phyloP scores from a whole-genome alignment of 2,888 invertebrate genomes.

The Pristionchus exspectatus region DNA sequence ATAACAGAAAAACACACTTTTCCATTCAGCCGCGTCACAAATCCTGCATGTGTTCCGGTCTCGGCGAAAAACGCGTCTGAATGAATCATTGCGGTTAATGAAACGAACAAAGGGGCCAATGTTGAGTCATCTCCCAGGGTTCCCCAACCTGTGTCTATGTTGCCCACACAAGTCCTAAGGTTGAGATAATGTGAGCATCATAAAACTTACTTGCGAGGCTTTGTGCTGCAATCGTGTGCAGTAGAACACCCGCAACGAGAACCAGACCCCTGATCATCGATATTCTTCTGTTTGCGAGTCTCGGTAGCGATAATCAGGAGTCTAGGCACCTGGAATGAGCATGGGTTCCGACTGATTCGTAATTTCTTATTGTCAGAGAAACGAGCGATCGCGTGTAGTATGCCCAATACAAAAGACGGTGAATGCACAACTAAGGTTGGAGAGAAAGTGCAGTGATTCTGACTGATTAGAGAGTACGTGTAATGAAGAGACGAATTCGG shows the following conservation, averaged over 20 bases:
- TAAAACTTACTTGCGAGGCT: conserved; percentile 61
- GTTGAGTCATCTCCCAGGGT: not conserved
- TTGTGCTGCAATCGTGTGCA: conserved; percentile 54
- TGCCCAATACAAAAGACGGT: no score
- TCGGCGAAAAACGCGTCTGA: conserved; percentile 76
- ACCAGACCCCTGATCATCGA: conserved; percentile 21
- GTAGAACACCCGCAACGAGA: not conserved
- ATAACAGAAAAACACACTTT: conserved; percentile 57
- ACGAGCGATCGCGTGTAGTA: no score
- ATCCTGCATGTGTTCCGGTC: conserved; percentile 74
- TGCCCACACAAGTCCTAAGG: no score
- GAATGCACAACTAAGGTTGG: no score
- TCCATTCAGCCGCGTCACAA: conserved; percentile 70
- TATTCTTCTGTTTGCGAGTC: not conserved
- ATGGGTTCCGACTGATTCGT: not conserved
- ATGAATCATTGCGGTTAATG: not conserved
- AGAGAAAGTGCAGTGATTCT: no score
- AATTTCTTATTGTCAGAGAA: no score
- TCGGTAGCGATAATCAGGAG: not conserved
- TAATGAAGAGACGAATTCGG: no score
- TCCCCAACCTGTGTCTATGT: not conserved
- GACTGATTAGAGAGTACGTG: no score
- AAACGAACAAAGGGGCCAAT: no score
- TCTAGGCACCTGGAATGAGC: not conserved
- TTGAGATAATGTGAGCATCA: no score